These are phyloP conservation scores for Sinohyriopsis cumingii DNA, from an alignment of 2,888 invertebrate genomes.

Conservation along the genomic window DNA sequence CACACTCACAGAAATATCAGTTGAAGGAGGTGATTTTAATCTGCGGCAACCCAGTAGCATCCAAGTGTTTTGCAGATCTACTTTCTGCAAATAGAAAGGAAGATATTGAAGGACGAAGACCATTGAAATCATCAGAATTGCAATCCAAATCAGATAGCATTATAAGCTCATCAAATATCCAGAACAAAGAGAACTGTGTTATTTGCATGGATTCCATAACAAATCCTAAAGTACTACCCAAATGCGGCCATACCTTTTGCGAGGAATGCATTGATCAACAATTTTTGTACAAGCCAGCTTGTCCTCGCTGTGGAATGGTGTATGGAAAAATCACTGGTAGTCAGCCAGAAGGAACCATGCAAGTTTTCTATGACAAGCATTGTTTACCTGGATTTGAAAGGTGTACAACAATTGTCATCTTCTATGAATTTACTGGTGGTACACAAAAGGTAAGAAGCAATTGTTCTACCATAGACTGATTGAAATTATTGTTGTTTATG, in stretches of 20 bases:
- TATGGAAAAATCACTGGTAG: slow-evolving; percentile 6
- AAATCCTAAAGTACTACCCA: slow-evolving; percentile 16
- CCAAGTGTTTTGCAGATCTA: no score
- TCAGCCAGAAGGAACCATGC: neutral
- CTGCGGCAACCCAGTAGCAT: no score
- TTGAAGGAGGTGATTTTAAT: no score
- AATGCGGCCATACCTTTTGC: slow-evolving; percentile 19
- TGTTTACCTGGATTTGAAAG: slow-evolving; percentile 14
- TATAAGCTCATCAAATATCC: no score
- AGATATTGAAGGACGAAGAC: no score
- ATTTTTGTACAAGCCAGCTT: slow-evolving; percentile 10
- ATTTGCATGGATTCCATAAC: slow-evolving; percentile 15
- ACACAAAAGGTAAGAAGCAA: slow-evolving; percentile 12
- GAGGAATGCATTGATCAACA: slow-evolving; percentile 15
- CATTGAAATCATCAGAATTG: no score
- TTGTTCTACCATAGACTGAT: no score
- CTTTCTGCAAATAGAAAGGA: no score
- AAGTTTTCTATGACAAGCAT: no score
- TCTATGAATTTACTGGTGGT: slow-evolving; percentile 21
- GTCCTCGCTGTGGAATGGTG: slow-evolving; percentile 18
- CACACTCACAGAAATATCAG: no score
- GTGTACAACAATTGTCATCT: slow-evolving; percentile 18
- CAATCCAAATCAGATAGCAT: no score
- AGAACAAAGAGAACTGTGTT: slow-evolving; percentile 7
- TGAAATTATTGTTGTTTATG: no score